Evolutionary conservation across 2,797 vertebrate genomes (phyloP).

Genomic region (Melanotaenia trifasciata): DNA sequence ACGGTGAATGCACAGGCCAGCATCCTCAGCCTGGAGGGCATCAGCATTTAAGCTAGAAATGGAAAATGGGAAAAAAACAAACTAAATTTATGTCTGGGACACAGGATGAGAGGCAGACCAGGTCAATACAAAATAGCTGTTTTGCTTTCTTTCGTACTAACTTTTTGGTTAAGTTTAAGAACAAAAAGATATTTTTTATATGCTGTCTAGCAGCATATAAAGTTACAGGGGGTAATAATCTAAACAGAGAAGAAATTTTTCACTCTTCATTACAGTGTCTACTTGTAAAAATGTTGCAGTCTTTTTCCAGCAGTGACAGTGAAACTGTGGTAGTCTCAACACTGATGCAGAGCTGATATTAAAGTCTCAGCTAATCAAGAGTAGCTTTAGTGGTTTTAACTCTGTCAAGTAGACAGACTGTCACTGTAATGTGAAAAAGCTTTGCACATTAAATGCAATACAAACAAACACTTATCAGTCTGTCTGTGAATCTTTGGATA

Average conservation of each 20-base stretch:
- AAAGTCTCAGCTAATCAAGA: constrained; percentile 48
- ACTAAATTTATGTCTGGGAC: no score
- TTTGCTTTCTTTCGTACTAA: no score
- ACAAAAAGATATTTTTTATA: no score
- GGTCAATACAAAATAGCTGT: no score
- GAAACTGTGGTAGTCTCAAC: constrained; percentile 10
- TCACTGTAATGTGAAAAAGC: constrained; percentile 31
- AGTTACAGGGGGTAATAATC: neutral
- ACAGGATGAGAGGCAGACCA: no score
- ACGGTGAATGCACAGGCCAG: no score
- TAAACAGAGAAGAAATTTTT: constrained; percentile 9
- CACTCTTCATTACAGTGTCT: neutral
- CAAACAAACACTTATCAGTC: constrained; percentile 16
- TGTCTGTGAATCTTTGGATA: constrained; percentile 30
- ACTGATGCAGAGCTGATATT: constrained; percentile 30
- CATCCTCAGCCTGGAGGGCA: no score
- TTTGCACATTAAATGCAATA: constrained; percentile 19
- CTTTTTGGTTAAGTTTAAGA: no score
- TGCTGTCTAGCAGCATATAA: no score
- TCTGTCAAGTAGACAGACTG: constrained; percentile 30
- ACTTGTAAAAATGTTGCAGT: constrained; percentile 5
- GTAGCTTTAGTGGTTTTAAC: constrained; percentile 22
- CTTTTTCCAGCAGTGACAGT: constrained; percentile 21
- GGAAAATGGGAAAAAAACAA: no score
- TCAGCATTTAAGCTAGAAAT: no score